These are phyloP conservation scores for Trichacis sp. DNA, from an alignment of 2,888 invertebrate species.

Conservation along the genomic window DNA sequence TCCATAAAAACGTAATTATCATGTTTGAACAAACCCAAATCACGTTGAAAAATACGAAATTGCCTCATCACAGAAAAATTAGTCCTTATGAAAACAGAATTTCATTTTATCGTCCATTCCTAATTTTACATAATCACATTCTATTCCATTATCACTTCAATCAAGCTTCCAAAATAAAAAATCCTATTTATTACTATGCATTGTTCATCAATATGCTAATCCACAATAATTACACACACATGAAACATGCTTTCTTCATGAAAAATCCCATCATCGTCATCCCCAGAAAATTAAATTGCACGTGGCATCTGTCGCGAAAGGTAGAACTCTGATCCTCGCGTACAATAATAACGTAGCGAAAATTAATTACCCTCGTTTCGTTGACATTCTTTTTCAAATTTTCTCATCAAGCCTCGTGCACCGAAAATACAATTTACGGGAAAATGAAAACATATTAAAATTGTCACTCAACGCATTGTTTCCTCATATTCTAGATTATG, in stretches of 20 bases:
- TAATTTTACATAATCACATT: background rate
- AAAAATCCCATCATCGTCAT: conserved; percentile 7
- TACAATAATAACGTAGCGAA: background rate
- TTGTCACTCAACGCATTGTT: conserved; percentile 31
- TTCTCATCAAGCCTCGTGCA: background rate
- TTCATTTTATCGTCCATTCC: background rate
- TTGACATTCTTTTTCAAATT: background rate
- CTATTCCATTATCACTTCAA: background rate
- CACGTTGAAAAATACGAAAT: too few species aligned
- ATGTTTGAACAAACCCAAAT: too few species aligned
- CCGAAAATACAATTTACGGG: background rate
- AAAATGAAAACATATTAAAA: conserved; percentile 5
- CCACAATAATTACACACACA: background rate
- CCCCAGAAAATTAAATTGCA: conserved; percentile 9
- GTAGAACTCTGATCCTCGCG: background rate
- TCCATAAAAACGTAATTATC: too few species aligned
- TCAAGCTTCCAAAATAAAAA: background rate
- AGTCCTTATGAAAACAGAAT: background rate
- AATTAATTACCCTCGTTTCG: conserved; percentile 7
- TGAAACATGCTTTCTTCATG: background rate
- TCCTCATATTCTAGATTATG: too few species aligned
- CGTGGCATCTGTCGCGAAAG: conserved; percentile 3
- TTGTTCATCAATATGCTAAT: conserved; percentile 2
- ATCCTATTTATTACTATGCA: background rate
- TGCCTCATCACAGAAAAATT: background rate